Conservation (phyloP, 2,888 invertebrate genomes). For the Tortricodes alternella region DNA sequence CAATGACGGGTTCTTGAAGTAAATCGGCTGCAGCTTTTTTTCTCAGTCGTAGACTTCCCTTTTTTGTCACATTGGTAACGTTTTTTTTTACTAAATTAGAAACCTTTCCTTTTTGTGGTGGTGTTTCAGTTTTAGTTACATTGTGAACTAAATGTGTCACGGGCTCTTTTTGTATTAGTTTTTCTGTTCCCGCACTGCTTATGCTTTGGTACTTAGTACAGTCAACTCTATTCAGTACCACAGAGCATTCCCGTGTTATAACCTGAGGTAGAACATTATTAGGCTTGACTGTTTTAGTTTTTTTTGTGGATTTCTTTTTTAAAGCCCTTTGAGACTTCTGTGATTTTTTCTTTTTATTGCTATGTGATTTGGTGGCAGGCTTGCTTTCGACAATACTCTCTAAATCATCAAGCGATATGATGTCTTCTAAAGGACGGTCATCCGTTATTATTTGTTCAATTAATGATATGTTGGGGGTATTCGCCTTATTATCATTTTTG, state of each 20-base stretch:
- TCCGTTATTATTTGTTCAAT: conserved; percentile 72
- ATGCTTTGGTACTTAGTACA: conserved; percentile 46
- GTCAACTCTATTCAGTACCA: conserved; percentile 55
- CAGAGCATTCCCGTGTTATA: conserved; percentile 59
- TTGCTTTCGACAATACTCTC: conserved; percentile 49
- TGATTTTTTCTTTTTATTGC: conserved; percentile 39
- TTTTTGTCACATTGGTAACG: too few species aligned
- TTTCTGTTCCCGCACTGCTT: conserved; percentile 6
- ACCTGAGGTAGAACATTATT: conserved; percentile 29
- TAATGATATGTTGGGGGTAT: conserved; percentile 68
- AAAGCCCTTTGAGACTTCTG: conserved; percentile 41
- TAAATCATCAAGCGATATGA: conserved; percentile 67
- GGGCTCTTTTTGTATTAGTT: background rate
- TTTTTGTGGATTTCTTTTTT: conserved; percentile 36
- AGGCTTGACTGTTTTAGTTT: conserved; percentile 36
- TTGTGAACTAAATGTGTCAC: too few species aligned
- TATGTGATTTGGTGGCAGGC: conserved; percentile 27
- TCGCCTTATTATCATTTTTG: conserved; percentile 48
- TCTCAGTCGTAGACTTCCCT: too few species aligned
- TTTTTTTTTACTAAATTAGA: too few species aligned
- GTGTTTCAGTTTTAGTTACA: too few species aligned
- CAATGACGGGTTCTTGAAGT: background rate
- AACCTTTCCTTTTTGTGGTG: too few species aligned
- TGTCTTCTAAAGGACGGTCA: conserved; percentile 70
- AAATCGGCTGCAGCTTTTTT: too few species aligned